Base-by-base conservation (phyloP, 2,888 invertebrate genomes). In the Trichopoda pennipes region DNA sequence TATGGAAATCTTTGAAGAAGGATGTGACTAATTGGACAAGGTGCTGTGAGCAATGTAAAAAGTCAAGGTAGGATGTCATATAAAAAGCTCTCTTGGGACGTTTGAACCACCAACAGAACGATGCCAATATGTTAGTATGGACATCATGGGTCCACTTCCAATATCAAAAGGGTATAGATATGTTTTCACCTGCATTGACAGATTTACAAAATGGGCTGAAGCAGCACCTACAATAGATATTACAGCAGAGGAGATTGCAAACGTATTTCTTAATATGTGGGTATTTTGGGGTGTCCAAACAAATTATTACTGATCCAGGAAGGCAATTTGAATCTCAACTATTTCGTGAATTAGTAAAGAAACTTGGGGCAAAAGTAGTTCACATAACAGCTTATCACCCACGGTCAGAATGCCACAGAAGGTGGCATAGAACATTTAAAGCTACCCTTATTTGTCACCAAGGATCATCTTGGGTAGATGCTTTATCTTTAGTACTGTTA, bases 41-140 rank as follows among this genome's bases (percentile, higher is more conserved):
- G 16, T 23, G 12, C 10, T 81, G 81, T 28, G 42, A 42, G 21
- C 23, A 49, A n/a, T 75, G 66, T 12, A 73, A 44, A 56, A 64
- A 17, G 32, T 58, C 1, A 81, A 77, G 14, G 28, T 77, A 12
- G 17, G 56, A 42, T 61, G 78, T 6, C 51, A 78, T 49, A 81
- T 61, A 23, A 32, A 64, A 28, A 21, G 56, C 19, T 28, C 69
- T 3, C n/a, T 72, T 44, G 19, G 3, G 1, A 44, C 21, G 14
- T 79, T 70, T 42, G 21, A 23, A 14, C 53, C 69, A 4, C 63
- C 73, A n/a, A 28, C 21, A 16, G 19, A n/a, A 38, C 21, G 81
- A 14, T 82, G 92, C 84, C 75, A 85, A 12, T 89, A 91, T 78
- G 85, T 91, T 14, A 90, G 92, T 84, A 85, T 92, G 3, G 91